Conservation (phyloP, 2,113 vertebrate genomes). For the Kryptolebias marmoratus region DNA sequence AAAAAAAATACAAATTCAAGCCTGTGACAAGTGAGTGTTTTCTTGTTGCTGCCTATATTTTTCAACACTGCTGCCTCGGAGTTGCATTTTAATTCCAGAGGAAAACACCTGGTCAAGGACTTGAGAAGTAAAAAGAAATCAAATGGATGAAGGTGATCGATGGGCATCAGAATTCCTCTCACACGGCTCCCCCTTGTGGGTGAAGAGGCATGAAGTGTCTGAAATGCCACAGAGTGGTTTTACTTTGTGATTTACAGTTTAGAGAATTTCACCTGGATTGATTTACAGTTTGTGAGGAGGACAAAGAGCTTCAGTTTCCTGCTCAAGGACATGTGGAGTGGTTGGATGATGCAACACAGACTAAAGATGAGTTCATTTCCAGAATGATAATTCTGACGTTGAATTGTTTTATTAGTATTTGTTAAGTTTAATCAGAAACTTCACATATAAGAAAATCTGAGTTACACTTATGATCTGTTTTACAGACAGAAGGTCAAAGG, state of each 20-base stretch:
- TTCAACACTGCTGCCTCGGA: conserved; percentile 46
- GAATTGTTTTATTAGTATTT: conserved; percentile 15
- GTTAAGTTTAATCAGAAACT: conserved; percentile 46
- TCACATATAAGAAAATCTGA: background rate
- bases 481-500: too few species aligned
- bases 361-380: conserved; percentile 41
- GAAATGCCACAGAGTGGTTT: conserved; percentile 18
- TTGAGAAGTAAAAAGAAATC: conserved; percentile 23
- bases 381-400: conserved; percentile 14
- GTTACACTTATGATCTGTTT: too few species aligned
- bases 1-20: background rate
- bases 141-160: conserved; percentile 43
- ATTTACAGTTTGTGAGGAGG: conserved; percentile 40
- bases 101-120: conserved; percentile 57
- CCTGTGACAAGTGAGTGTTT: conserved; percentile 41
- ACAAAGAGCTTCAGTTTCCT: conserved; percentile 50
- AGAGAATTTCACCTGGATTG: conserved; percentile 11
- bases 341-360: conserved; percentile 31
- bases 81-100: conserved; percentile 48
- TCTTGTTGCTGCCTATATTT: conserved; percentile 23
- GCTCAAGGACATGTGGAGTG: conserved; percentile 57
- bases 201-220: conserved; percentile 6
- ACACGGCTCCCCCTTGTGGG: conserved; percentile 68
- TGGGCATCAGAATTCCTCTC: conserved; percentile 49
- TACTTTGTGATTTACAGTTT: conserved; percentile 40